Conservation (phyloP, 2,888 invertebrate genomes). For the Leptodirus hochenwartii region DNA sequence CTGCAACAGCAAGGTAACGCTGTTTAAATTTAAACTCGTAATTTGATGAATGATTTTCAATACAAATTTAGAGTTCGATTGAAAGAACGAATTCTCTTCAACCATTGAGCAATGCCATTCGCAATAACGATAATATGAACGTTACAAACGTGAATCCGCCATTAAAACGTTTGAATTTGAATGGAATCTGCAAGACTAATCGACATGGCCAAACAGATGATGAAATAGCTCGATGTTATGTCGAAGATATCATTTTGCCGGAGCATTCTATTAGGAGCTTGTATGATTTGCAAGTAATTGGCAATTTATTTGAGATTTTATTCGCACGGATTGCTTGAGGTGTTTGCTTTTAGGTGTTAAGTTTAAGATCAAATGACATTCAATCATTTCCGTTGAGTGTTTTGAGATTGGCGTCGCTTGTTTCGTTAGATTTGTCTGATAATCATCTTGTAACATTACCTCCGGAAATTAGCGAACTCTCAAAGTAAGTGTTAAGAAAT, state of each 20-base stretch:
- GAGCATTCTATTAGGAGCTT: conserved; percentile 23
- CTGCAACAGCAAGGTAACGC: neutral
- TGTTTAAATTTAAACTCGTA: too few species aligned
- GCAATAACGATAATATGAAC: conserved; percentile 1
- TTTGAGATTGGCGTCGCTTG: conserved; percentile 38
- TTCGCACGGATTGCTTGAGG: too few species aligned
- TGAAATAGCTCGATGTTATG: conserved; percentile 17
- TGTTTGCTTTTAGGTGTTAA: too few species aligned
- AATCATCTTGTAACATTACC: conserved; percentile 47
- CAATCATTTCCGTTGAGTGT: conserved; percentile 39
- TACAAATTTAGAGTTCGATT: too few species aligned
- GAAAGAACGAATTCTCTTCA: neutral
- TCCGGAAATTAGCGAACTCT: conserved; percentile 37
- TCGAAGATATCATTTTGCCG: conserved; percentile 25
- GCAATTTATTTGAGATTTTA: too few species aligned
- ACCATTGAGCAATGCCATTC: conserved; percentile 6
- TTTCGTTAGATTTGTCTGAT: conserved; percentile 47
- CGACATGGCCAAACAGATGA: conserved; percentile 12
- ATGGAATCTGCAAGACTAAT: conserved; percentile 21
- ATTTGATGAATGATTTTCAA: too few species aligned
- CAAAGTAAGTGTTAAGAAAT: conserved; percentile 36
- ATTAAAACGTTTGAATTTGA: conserved; percentile 23
- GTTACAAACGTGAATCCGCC: conserved; percentile 5
- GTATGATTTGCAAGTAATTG: conserved; percentile 22
- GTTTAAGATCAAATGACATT: conserved; percentile 36